Evolutionary conservation across 30 jellyfish, hydroid and myxozoan genomes (phyloP).

Genomic region (Hydractinia symbiolongicarpus): DNA sequence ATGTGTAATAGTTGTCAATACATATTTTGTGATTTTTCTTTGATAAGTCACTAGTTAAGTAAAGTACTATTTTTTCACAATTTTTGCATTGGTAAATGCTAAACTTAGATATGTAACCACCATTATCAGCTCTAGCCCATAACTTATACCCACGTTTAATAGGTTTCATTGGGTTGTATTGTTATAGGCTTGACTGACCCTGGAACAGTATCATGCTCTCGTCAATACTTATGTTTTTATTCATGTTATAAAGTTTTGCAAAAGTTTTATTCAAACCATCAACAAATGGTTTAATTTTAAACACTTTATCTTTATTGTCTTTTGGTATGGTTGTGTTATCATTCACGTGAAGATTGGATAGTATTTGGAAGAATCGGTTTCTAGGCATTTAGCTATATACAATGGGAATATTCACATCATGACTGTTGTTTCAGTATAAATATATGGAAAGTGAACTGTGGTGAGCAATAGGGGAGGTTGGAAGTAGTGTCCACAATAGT

Average conservation of each 20-base stretch:
- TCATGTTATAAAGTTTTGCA: constrained; percentile 45
- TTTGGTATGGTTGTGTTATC: constrained; percentile 56
- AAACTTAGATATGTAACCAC: constrained; percentile 63
- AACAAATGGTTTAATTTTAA: constrained; percentile 36
- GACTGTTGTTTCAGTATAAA: constrained; percentile 32
- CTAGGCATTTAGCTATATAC: constrained; percentile 29
- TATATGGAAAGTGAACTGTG: constrained; percentile 24
- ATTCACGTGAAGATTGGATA: constrained; percentile 44
- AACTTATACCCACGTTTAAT: constrained; percentile 62
- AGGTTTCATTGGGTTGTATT: constrained; percentile 63
- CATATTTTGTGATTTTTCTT: constrained; percentile 40
- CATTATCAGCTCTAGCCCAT: constrained; percentile 71
- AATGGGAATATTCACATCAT: constrained; percentile 39
- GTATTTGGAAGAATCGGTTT: constrained; percentile 26
- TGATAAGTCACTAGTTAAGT: constrained; percentile 29
- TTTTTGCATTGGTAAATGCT: constrained; percentile 62
- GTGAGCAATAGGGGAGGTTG: constrained; percentile 28
- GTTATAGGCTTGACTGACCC: constrained; percentile 45
- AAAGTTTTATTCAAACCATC: constrained; percentile 42
- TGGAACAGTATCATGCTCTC: constrained; percentile 68
- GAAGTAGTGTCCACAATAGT: not conserved
- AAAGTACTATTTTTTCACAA: constrained; percentile 38
- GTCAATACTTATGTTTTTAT: constrained; percentile 42
- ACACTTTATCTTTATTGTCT: constrained; percentile 41
- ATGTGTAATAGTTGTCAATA: constrained; percentile 53